These are phyloP conservation scores for Hesperophylax magnus DNA, from an alignment of 1,140 invertebrate species.

Conservation along the genomic window DNA sequence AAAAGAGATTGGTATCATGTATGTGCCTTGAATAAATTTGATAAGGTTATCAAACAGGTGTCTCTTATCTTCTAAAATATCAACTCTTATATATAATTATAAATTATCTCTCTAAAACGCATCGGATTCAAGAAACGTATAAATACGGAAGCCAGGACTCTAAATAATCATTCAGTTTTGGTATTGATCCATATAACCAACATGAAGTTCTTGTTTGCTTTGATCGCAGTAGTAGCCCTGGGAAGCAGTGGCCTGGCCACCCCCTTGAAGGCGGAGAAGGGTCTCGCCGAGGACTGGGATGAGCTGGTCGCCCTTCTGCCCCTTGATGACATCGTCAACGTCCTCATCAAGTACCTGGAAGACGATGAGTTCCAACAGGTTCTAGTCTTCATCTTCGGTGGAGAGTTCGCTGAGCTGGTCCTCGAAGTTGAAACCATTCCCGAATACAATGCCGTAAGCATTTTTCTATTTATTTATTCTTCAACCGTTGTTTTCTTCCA, in stretches of 20 bases:
- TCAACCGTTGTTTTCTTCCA: neutral
- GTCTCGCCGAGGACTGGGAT: constrained; percentile 18
- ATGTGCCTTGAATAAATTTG: too few species aligned
- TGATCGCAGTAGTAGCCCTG: constrained; percentile 26
- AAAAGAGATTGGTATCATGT: too few species aligned
- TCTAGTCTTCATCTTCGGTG: constrained; percentile 45
- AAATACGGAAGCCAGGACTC: too few species aligned
- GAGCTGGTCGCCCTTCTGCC: constrained; percentile 43
- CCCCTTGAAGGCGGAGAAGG: neutral
- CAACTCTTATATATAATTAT: too few species aligned
- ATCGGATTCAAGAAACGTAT: too few species aligned
- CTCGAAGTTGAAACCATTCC: constrained; percentile 44
- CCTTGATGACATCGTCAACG: constrained; percentile 19
- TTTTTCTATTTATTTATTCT: neutral
- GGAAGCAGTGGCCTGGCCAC: constrained; percentile 16
- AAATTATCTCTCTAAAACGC: too few species aligned
- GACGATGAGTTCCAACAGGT: constrained; percentile 44
- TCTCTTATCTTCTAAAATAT: too few species aligned
- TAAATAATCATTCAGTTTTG: too few species aligned
- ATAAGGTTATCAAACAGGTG: too few species aligned
- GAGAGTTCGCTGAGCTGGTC: constrained; percentile 45
- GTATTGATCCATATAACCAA: neutral
- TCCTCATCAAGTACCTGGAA: constrained; percentile 30
- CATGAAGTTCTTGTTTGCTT: constrained; percentile 41
- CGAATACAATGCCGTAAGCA: constrained; percentile 43